Conservation (phyloP, 2,113 vertebrate species). For the Diadophis punctatus region DNA sequence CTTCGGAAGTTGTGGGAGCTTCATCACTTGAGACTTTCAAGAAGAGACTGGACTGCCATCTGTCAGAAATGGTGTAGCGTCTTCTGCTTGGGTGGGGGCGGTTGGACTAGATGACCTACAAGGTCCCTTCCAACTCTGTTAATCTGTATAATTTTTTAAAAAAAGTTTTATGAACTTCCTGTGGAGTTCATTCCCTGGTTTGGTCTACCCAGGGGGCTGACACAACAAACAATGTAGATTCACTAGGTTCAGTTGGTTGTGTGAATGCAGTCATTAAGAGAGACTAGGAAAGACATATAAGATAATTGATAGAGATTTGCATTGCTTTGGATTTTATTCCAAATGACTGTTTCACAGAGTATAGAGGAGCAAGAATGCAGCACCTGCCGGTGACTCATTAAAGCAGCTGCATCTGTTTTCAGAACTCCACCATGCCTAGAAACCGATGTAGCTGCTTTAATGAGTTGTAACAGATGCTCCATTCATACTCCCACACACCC, state of each 20-base stretch:
- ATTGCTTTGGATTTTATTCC: background rate
- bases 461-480: background rate
- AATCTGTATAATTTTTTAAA: background rate
- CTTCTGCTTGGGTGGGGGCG: too few species aligned
- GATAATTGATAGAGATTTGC: background rate
- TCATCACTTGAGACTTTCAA: too few species aligned
- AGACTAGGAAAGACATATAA: background rate
- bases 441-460: background rate
- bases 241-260: background rate
- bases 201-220: background rate
- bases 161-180: background rate
- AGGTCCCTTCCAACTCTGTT: too few species aligned
- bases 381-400: background rate
- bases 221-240: background rate
- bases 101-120: too few species aligned
- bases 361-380: background rate
- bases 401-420: background rate
- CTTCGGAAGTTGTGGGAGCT: too few species aligned
- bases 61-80: too few species aligned
- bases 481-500: background rate
- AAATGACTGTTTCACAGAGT: background rate
- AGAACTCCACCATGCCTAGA: background rate
- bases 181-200: background rate
- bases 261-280: background rate
- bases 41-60: too few species aligned